Evolutionary conservation across 1,140 invertebrate species (phyloP).

Genomic region (Cepaea nemoralis): DNA sequence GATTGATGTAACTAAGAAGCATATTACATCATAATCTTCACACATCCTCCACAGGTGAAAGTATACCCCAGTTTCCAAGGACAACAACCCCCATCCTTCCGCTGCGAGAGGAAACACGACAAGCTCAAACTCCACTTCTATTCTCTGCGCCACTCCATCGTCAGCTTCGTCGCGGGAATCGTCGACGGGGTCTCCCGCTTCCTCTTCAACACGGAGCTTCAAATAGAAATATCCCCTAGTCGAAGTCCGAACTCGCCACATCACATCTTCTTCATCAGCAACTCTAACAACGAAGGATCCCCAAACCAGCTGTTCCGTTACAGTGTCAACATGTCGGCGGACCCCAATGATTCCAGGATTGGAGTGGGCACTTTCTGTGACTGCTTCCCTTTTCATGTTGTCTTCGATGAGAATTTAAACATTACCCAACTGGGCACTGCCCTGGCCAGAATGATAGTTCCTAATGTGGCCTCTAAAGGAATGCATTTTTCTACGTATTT

Average conservation of each 20-base stretch:
- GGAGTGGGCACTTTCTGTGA: conserved; percentile 84
- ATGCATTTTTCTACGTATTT: conserved; percentile 52
- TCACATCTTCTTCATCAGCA: conserved; percentile 57
- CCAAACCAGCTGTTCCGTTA: conserved; percentile 14
- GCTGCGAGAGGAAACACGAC: conserved; percentile 73
- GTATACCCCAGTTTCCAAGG: conserved; percentile 57
- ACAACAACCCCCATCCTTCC: conserved; percentile 69
- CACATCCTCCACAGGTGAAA: conserved; percentile 47
- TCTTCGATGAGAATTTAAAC: conserved; percentile 88
- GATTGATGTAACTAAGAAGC: too few species aligned
- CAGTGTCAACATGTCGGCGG: conserved; percentile 41
- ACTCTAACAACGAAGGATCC: conserved; percentile 42
- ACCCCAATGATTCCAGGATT: conserved; percentile 59
- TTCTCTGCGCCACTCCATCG: conserved; percentile 63
- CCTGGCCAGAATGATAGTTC: conserved; percentile 58
- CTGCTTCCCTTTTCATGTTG: conserved; percentile 94
- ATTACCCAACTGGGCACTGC: conserved; percentile 84
- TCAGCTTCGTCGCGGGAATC: conserved; percentile 68
- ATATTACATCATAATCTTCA: too few species aligned
- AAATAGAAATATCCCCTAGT: conserved; percentile 51
- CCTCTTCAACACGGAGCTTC: conserved; percentile 53
- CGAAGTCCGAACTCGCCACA: conserved; percentile 52
- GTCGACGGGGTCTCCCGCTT: conserved; percentile 81
- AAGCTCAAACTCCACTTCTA: conserved; percentile 71
- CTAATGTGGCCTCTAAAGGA: conserved; percentile 48